A percentile compares a stretch with the other conserved stretches of the same genome.
Evolutionary conservation across 2,888 invertebrate species (phyloP).

Genomic region (Andrena camellia): DNA sequence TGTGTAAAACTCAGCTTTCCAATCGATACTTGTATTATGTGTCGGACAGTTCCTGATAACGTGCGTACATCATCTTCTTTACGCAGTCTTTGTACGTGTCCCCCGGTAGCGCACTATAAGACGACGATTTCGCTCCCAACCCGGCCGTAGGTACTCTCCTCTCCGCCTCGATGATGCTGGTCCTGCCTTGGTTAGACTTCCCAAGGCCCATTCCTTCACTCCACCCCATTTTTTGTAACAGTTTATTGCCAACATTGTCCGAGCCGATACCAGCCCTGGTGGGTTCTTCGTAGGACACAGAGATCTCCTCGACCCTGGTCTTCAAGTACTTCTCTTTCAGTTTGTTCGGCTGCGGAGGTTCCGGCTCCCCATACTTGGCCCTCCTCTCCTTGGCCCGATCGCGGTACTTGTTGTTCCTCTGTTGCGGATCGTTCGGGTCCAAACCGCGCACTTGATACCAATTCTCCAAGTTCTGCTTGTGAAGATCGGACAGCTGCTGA

Average conservation of each 20-base stretch:
- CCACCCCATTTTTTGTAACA: conserved; percentile 99
- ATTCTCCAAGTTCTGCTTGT: conserved; percentile 93
- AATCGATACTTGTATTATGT: conserved; percentile 78
- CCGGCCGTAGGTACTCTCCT: conserved; percentile 91
- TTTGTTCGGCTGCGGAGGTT: conserved; percentile 91
- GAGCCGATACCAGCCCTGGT: conserved; percentile 91
- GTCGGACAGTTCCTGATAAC: conserved; percentile 93
- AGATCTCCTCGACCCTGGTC: conserved; percentile 85
- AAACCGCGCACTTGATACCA: conserved; percentile 85
- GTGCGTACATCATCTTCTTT: conserved; percentile 94
- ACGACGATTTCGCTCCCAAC: conserved; percentile 92
- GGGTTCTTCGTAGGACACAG: conserved; percentile 85
- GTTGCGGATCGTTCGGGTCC: conserved; percentile 85
- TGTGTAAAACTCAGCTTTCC: conserved; percentile 64
- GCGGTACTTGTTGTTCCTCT: conserved; percentile 89
- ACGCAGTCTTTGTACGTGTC: conserved; percentile 96
- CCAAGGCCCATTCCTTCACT: conserved; percentile 98
- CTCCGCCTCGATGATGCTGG: conserved; percentile 93
- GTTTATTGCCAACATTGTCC: conserved; percentile 97
- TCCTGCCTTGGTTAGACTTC: conserved; percentile 95
- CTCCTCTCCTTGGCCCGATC: conserved; percentile 98
- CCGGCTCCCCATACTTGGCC: conserved; percentile 96
- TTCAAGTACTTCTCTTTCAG: conserved; percentile 91
- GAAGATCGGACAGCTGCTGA: conserved; percentile 96
- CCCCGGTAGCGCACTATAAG: conserved; percentile 92